Evolutionary conservation across 2,888 invertebrate species (phyloP).

Genomic region (Lycophotia porphyrea): DNA sequence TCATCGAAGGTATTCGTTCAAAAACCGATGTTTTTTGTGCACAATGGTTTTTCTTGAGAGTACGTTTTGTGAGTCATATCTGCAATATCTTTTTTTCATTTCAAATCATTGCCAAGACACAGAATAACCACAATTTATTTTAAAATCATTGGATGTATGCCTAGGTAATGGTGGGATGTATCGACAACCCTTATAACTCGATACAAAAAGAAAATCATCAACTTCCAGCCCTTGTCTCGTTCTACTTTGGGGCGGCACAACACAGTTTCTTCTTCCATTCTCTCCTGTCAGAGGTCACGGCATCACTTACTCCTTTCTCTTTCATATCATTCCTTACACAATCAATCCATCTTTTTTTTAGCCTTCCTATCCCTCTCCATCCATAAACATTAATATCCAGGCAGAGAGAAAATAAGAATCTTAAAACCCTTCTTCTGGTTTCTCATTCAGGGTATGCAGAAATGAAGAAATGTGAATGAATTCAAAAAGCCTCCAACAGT

Average conservation of each 20-base stretch:
- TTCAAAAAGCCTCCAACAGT: background rate
- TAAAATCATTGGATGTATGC: no score
- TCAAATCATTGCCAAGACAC: constrained; percentile 1
- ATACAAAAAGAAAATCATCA: no score
- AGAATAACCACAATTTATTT: no score
- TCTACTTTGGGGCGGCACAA: no score
- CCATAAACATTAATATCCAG: no score
- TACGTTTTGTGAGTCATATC: constrained; percentile 20
- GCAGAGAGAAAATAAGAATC: background rate
- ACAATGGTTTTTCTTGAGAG: background rate
- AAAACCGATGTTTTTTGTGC: constrained; percentile 16
- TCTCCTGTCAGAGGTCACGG: no score
- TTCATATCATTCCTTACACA: no score
- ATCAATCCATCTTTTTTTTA: no score
- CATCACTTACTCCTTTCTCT: no score
- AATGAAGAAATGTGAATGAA: background rate
- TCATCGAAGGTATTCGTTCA: constrained; percentile 42
- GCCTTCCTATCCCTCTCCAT: no score
- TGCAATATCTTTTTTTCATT: background rate
- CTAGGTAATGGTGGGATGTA: background rate
- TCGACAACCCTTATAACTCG: background rate
- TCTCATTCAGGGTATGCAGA: background rate
- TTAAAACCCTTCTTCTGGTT: background rate
- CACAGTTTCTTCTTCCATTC: no score
- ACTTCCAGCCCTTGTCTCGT: no score